phyloP scores from a whole-genome alignment of 2,113 vertebrate genomes.

The Hyperopisus bebe region DNA sequence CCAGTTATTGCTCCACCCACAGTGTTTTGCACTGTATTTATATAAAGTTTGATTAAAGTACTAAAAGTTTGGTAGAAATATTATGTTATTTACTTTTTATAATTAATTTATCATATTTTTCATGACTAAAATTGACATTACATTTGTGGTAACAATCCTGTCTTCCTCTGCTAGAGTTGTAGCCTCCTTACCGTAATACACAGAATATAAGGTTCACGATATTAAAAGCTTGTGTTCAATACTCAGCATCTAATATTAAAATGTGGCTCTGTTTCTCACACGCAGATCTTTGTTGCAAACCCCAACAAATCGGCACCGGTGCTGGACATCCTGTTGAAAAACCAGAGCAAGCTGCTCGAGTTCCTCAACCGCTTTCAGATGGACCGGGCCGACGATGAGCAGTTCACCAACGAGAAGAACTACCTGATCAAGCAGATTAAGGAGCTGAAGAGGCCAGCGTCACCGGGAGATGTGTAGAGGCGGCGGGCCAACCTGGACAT shows the following conservation, averaged over 20 bases:
- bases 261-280: not conserved
- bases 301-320: slow-evolving; percentile 93
- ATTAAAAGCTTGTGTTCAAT: not conserved
- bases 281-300: slow-evolving; percentile 92
- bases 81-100: not conserved
- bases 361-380: slow-evolving; percentile 72
- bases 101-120: not conserved
- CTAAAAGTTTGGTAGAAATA: not conserved
- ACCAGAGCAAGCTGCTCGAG: slow-evolving; percentile 89
- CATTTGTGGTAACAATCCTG: not conserved
- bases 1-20: not conserved
- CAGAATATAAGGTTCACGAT: not conserved
- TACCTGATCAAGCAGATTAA: slow-evolving; percentile 95
- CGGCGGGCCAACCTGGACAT: not conserved
- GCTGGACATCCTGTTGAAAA: slow-evolving; percentile 93
- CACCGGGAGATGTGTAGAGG: slow-evolving; percentile 36
- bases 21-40: not conserved
- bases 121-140: not conserved
- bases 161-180: not conserved
- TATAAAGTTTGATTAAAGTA: not conserved
- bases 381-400: slow-evolving; percentile 77
- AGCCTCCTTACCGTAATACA: not conserved
- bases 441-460: slow-evolving; percentile 77
- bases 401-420: slow-evolving; percentile 95
- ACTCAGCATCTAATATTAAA: not conserved